Percentiles rank a stretch among this genome's conserved stretches.
phyloP scores from a whole-genome alignment of 2,797 vertebrate genomes.

The Meda fulgida region DNA sequence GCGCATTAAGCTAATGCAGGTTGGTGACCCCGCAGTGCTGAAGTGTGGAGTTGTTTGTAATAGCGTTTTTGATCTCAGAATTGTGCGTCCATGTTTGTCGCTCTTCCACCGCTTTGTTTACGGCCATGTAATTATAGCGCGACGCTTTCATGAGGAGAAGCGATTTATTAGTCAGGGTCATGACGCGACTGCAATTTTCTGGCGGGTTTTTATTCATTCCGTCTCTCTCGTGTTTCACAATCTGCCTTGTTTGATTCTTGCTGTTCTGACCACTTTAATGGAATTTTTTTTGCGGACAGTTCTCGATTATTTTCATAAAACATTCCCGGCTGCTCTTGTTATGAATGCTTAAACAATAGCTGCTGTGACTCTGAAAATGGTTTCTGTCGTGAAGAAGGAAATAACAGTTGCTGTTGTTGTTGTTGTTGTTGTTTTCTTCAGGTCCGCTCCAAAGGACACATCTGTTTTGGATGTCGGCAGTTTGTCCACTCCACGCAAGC shows the following conservation, averaged over 20 bases:
- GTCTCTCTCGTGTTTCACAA: not conserved
- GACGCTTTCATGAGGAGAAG: conserved; percentile 65
- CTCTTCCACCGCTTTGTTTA: conserved; percentile 42
- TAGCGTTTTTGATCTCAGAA: conserved; percentile 51
- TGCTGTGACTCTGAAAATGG: not conserved
- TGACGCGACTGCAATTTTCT: conserved; percentile 71
- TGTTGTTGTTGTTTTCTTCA: conserved; percentile 57
- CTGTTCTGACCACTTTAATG: conserved; percentile 20
- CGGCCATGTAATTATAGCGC: conserved; percentile 69
- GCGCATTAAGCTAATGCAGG: conserved; percentile 64
- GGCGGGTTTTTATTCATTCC: conserved; percentile 13
- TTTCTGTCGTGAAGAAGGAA: not conserved
- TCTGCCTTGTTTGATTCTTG: conserved; percentile 23
- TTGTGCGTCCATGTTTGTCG: conserved; percentile 35
- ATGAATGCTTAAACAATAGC: conserved; percentile 12
- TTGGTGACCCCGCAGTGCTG: conserved; percentile 55
- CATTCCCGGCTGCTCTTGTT: conserved; percentile 11
- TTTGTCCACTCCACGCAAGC: conserved; percentile 92
- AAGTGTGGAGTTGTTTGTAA: conserved; percentile 55
- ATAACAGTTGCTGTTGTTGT: not conserved
- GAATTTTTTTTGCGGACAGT: not conserved
- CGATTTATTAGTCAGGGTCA: conserved; percentile 81
- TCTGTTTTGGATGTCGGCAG: conserved; percentile 86
- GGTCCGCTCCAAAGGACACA: conserved; percentile 84
- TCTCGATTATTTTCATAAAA: conserved; percentile 22